Conservation (phyloP, 1,140 invertebrate species). For the Catajapyx aquilonaris region DNA sequence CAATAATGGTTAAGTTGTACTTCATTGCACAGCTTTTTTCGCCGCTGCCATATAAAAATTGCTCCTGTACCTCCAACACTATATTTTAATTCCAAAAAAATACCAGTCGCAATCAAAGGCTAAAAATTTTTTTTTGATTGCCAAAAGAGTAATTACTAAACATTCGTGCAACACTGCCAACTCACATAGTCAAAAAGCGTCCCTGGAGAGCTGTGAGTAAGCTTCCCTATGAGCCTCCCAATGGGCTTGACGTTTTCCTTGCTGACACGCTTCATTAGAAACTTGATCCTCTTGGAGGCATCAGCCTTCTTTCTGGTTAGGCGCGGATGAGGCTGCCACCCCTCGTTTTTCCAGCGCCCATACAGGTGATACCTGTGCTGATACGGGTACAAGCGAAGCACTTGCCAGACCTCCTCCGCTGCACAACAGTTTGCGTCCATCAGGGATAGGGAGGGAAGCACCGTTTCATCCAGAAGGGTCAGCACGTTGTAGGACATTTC, state of each 20-base stretch:
- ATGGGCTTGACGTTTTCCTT: slow-evolving; percentile 97
- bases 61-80: too few species aligned
- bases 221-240: slow-evolving; percentile 84
- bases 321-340: slow-evolving; percentile 55
- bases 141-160: not conserved
- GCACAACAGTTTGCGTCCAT: slow-evolving; percentile 87
- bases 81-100: slow-evolving; percentile 1
- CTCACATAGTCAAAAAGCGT: slow-evolving; percentile 89
- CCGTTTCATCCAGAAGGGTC: slow-evolving; percentile 61
- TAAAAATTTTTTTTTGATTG: slow-evolving; percentile 1
- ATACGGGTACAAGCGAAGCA: slow-evolving; percentile 82
- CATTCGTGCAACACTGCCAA: slow-evolving; percentile 7
- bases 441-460: slow-evolving; percentile 75
- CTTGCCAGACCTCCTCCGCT: slow-evolving; percentile 85
- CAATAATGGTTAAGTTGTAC: too few species aligned
- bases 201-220: slow-evolving; percentile 86
- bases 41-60: too few species aligned
- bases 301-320: slow-evolving; percentile 63
- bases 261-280: slow-evolving; percentile 91
- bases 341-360: slow-evolving; percentile 82
- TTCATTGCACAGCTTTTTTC: too few species aligned
- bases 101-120: not conserved
- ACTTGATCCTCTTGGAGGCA: slow-evolving; percentile 77
- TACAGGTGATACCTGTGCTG: slow-evolving; percentile 81
- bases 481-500: slow-evolving; percentile 53